Evolutionary conservation across 2,113 vertebrate genomes (phyloP), one percentile per base, ranked within the genome.

Genomic region (Pholis gunnellus): DNA sequence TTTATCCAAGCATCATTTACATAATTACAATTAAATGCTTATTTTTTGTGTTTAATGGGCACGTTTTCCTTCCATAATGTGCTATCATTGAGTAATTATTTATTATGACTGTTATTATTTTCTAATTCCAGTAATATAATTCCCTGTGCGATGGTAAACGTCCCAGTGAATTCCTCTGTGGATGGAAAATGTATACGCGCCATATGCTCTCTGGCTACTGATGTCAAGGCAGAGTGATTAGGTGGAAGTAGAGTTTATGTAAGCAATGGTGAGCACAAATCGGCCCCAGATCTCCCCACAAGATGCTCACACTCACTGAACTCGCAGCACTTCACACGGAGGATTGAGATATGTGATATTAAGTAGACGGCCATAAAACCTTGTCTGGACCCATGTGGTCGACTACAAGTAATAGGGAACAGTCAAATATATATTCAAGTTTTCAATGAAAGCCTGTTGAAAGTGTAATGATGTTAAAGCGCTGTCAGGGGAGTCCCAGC

Each of bases 161-260:
- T 88, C 89, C 82, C 66, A 44, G 63, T 61, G 72, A 90, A 88
- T 86, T 87, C 75, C 80, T 88, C 78, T 68, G 86, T 61, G 91
- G 72, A 82, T 72, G 82, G 86, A 86, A 88, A 88, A 86, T 38
- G 78, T 84, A 83, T 85, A 89, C 71, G 61, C 91, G 76, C 85
- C 88, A 91, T 89, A 87, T 91, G 93, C 83, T 94, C 56, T 85
- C 72, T 84, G 82, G 85, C 91, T 87, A 87, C 86, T 78, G 88
- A 91, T 91, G 93, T 92, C 88, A 92, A 88, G 85, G 81, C 82
- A 94, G 94, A 94, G 87, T 93, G 93, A 95, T 94, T 93, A 94
- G 94, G 93, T 94, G 94, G 93, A 94, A 94, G 88, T 91, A 74
- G 90, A 94, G 92, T 93, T 90, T 85, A 82, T 87, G 87, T 90